These are phyloP conservation scores for Artibeus jamaicensis DNA, from an alignment of 2,797 vertebrate genomes.

Conservation along the genomic window DNA sequence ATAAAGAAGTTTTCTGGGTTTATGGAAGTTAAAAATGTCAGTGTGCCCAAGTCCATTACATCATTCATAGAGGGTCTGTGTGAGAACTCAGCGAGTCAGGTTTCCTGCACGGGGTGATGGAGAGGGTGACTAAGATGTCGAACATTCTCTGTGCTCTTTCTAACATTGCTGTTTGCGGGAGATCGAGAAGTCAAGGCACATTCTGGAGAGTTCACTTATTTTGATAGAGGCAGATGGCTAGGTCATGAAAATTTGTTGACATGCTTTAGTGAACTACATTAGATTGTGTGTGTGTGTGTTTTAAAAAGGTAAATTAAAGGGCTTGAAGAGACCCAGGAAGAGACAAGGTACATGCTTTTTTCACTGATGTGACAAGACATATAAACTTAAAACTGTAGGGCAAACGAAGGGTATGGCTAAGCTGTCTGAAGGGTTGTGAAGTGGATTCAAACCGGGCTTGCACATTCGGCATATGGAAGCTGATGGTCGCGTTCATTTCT, in stretches of 20 bases:
- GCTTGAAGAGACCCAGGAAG: background rate
- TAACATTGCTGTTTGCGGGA: fast-evolving
- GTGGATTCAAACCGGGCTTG: background rate
- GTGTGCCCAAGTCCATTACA: background rate
- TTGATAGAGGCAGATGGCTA: background rate
- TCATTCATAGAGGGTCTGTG: background rate
- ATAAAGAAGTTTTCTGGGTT: background rate
- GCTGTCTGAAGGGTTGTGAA: background rate
- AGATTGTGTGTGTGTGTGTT: background rate
- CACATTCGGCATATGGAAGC: fast-evolving
- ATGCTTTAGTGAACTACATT: background rate
- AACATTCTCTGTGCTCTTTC: background rate
- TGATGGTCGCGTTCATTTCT: background rate
- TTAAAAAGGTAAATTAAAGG: too few species aligned
- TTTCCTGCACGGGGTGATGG: background rate
- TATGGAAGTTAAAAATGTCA: background rate
- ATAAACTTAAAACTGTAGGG: background rate
- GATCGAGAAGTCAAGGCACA: background rate
- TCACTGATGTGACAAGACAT: background rate
- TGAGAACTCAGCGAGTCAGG: background rate
- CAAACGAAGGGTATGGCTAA: background rate
- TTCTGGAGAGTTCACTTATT: background rate
- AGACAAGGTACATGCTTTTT: background rate
- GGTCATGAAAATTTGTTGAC: background rate
- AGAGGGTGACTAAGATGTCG: background rate